phyloP scores from a whole-genome alignment of 2,797 vertebrate species.

The Rhadinocentrus ornatus region DNA sequence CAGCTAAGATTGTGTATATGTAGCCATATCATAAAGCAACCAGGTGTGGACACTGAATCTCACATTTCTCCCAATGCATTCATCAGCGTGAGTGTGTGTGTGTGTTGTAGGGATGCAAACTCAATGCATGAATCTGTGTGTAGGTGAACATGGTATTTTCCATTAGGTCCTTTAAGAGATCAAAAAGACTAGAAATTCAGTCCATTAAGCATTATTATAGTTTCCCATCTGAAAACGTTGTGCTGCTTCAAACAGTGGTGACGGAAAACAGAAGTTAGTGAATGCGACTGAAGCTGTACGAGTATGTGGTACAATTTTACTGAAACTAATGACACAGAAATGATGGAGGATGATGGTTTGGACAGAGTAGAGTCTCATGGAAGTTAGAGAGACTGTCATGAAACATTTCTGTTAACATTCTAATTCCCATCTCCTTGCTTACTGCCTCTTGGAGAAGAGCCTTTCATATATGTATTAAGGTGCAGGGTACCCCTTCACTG shows the following conservation, averaged over 20 bases:
- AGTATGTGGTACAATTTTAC: not conserved
- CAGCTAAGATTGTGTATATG: not conserved
- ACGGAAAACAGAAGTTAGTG: not conserved
- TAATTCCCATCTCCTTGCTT: not conserved
- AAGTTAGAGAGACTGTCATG: not conserved
- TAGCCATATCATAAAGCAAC: not conserved
- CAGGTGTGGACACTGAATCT: not conserved
- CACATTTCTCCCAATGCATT: not conserved
- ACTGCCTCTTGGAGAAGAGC: not conserved
- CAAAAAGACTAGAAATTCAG: not conserved
- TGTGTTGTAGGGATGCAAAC: not conserved
- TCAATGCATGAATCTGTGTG: not conserved
- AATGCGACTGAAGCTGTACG: not conserved
- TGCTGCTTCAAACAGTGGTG: not conserved
- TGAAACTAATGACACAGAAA: not conserved
- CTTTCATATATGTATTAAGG: not conserved
- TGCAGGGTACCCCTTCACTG: not conserved
- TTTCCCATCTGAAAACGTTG: not conserved
- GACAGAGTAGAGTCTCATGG: not conserved
- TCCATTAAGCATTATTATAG: not conserved
- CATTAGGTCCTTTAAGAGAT: not conserved
- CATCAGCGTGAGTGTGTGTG: no score
- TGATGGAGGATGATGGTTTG: not conserved
- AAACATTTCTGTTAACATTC: conserved; percentile 4
- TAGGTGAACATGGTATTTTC: not conserved